Evolutionary conservation across 2,888 invertebrate genomes (phyloP).

Genomic region (Bibio marci): DNA sequence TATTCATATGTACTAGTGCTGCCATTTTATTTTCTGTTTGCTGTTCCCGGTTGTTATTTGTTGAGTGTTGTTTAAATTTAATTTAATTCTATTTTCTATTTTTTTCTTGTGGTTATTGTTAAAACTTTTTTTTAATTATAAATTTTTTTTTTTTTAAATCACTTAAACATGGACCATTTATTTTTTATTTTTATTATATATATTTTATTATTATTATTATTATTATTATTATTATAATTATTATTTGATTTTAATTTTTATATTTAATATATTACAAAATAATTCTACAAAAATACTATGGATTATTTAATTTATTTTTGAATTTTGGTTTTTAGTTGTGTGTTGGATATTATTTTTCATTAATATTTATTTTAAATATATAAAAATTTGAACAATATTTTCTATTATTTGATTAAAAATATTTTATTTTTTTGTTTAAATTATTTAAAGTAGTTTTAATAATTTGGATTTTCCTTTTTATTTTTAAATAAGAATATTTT

Average conservation of each 20-base stretch:
- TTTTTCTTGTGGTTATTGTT: no score
- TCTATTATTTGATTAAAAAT: constrained; percentile 5
- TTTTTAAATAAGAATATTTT: neutral
- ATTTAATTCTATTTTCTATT: constrained; percentile 8
- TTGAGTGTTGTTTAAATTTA: constrained; percentile 9
- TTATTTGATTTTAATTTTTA: no score
- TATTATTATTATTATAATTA: no score
- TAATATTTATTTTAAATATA: constrained; percentile 4
- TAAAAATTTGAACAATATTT: constrained; percentile 8
- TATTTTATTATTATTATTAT: no score
- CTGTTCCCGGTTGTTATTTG: constrained; percentile 8
- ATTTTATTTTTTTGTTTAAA: constrained; percentile 1
- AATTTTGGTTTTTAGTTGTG: neutral
- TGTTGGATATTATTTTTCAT: no score
- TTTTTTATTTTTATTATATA: no score
- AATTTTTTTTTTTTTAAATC: no score
- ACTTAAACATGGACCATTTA: no score
- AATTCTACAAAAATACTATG: constrained; percentile 4
- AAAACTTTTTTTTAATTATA: no score
- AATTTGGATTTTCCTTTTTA: constrained; percentile 4
- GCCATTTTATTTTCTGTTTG: constrained; percentile 32
- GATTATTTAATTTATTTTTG: constrained; percentile 1
- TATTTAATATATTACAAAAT: neutral
- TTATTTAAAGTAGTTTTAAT: no score
- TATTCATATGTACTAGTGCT: constrained; percentile 95